These are phyloP conservation scores for Drosophila helvetica DNA, from an alignment of 2,888 invertebrate genomes.

Conservation along the genomic window DNA sequence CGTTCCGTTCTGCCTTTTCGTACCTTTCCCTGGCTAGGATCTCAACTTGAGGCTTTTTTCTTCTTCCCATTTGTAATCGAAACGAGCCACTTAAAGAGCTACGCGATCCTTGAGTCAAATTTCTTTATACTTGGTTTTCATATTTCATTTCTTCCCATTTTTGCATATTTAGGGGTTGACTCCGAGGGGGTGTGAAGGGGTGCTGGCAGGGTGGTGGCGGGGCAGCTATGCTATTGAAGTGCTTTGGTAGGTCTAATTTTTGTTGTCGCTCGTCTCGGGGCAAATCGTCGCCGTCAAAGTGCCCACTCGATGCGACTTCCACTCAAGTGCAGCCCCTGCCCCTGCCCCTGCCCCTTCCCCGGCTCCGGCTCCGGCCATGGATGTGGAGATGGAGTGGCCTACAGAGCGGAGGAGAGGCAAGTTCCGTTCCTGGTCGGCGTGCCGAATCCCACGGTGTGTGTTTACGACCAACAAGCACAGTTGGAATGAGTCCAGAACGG, in stretches of 20 bases:
- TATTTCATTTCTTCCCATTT: constrained; percentile 43
- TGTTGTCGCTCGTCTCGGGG: constrained; percentile 66
- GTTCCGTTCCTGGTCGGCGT: constrained; percentile 37
- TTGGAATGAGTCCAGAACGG: constrained; percentile 58
- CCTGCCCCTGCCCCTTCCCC: too few relatives aligned
- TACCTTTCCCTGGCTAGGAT: constrained; percentile 46
- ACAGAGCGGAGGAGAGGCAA: constrained; percentile 21
- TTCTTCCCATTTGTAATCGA: constrained; percentile 69
- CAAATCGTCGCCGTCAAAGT: constrained; percentile 72
- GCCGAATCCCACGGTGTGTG: constrained; percentile 84
- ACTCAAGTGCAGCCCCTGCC: constrained; percentile 53
- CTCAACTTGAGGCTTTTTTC: constrained; percentile 57
- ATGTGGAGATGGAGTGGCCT: constrained; percentile 15
- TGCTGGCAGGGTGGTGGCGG: constrained; percentile 34
- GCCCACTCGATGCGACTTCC: constrained; percentile 72
- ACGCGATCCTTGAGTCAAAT: constrained; percentile 57
- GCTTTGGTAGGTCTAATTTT: constrained; percentile 67
- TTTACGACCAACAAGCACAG: constrained; percentile 83
- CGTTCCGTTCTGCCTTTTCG: constrained; percentile 5
- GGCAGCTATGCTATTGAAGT: constrained; percentile 41
- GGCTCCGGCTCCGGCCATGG: constrained; percentile 27
- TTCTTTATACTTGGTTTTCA: constrained; percentile 57
- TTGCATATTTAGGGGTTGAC: constrained; percentile 59
- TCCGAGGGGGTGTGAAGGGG: constrained; percentile 53
- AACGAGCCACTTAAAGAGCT: constrained; percentile 80